Evolutionary conservation across 2,888 invertebrate genomes (phyloP), one percentile per base, ranked within the genome.

Genomic region (Lasioglossum zephyrum): DNA sequence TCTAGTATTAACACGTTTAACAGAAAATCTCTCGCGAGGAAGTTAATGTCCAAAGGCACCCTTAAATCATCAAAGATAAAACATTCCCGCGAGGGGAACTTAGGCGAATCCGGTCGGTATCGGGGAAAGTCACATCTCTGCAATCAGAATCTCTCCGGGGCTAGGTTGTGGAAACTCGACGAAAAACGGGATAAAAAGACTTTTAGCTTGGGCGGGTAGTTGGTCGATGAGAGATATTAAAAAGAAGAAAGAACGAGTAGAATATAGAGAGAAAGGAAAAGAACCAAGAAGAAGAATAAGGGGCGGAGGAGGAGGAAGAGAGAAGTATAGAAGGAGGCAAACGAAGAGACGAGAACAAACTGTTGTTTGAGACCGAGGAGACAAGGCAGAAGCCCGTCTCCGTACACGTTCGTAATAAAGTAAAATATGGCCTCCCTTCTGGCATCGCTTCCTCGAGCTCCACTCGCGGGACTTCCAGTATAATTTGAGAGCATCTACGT

Each of bases 401-500:
- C 79, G 76, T 79, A 49, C 74, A 72, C 82, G 77, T 87, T 85
- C 79, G 79, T 86, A 82, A 86, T 80, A 77, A 86, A 82, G 77
- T 86, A 79, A 87, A 78, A 86, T 81, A 82, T 63, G 72, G 73
- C 49, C 72, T 44, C 75, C 76, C 76, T 74, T 79, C 78, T 74
- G 81, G 85, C 81, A 82, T 85, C 86, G 81, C 81, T 87, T 77
- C 77, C 44, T 72, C 36, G 66, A 79, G 74, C 72, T 75, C 75
- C 77, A 72, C 79, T 80, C 87, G 63, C 72, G 79, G 66, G 75
- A 80, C 86, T 80, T 73, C 70, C 72, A 69, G 74, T 82, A 86
- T 86, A 86, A 87, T 87, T 87, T 87, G 78, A 86, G 83, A 83
- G 86, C 83, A 87, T 86, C 87, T 49, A 70, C 78, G 76, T 79